Percentiles rank a stretch among this genome's conserved stretches.
phyloP scores from a whole-genome alignment of 1,140 invertebrate species.

The Ceratoteleas bidentatus region DNA sequence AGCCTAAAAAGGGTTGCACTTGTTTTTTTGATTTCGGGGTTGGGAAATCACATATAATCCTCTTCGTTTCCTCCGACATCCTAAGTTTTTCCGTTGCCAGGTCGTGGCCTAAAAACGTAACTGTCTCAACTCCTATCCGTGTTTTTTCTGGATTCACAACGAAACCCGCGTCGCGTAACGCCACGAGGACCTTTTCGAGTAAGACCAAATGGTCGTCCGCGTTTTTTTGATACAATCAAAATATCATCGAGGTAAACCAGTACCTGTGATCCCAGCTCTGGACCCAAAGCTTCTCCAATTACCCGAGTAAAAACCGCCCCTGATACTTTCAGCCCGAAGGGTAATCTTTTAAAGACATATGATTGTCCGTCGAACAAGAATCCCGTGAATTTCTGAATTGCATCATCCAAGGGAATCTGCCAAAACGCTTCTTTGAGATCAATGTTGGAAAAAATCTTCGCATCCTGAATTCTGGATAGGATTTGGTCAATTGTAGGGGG shows the following conservation, averaged over 20 bases:
- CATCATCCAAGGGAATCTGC: no score
- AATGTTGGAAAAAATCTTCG: no score
- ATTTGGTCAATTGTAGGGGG: no score
- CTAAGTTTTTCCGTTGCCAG: neutral
- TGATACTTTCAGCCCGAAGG: no score
- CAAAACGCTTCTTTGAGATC: no score
- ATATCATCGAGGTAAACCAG: neutral
- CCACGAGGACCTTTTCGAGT: no score
- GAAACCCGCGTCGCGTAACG: no score
- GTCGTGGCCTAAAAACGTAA: slow-evolving; percentile 3
- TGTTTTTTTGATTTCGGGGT: slow-evolving; percentile 26
- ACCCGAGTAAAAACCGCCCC: slow-evolving; percentile 1
- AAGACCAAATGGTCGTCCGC: neutral
- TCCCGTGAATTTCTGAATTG: neutral
- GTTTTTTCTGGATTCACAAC: no score
- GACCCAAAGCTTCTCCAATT: neutral
- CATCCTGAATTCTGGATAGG: no score
- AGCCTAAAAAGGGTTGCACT: slow-evolving; percentile 24
- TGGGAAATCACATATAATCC: neutral
- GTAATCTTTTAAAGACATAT: neutral
- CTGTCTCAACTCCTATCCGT: neutral
- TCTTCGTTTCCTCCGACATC: neutral
- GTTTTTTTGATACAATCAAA: neutral
- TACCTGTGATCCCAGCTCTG: neutral
- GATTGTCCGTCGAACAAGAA: slow-evolving; percentile 1